A percentile compares a stretch with the other conserved stretches of the same genome.
Conservation (phyloP, 2,113 vertebrate species). For the Perca flavescens region DNA sequence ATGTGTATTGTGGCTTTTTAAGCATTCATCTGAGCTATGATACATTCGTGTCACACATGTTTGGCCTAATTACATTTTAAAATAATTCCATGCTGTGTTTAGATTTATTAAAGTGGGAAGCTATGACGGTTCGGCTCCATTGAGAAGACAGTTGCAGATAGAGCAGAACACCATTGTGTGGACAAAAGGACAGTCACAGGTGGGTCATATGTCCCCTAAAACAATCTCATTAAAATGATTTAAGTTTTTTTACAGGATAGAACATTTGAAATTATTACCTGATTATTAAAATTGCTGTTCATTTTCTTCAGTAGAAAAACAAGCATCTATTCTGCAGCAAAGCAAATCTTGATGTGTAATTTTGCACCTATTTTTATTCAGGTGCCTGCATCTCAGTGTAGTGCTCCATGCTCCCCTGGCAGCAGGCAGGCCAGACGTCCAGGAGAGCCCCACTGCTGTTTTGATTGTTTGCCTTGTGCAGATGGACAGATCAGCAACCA, state of each 20-base stretch:
- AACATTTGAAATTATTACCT: not conserved
- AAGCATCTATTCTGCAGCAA: not conserved
- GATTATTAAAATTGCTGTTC: not conserved
- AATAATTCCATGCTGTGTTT: not conserved
- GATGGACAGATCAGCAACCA: slow-evolving; percentile 83
- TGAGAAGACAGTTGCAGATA: slow-evolving; percentile 72
- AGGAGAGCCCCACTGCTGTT: slow-evolving; percentile 80
- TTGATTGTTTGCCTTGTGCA: slow-evolving; percentile 83
- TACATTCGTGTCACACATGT: not conserved
- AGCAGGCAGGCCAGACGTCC: slow-evolving; percentile 74
- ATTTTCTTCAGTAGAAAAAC: not conserved
- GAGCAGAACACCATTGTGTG: slow-evolving; percentile 76
- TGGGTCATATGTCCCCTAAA: slow-evolving; percentile 16
- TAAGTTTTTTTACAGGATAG: not conserved
- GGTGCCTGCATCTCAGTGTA: slow-evolving; percentile 82
- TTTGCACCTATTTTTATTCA: slow-evolving; percentile 23
- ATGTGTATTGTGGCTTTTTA: not conserved
- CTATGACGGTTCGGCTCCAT: slow-evolving; percentile 81
- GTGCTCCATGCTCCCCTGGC: slow-evolving; percentile 74
- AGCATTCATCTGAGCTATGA: too few species aligned
- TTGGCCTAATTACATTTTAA: not conserved
- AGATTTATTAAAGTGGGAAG: slow-evolving; percentile 80
- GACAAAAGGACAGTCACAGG: slow-evolving; percentile 74
- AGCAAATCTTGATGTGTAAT: not conserved
- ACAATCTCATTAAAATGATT: not conserved